Evolutionary conservation across 2,888 invertebrate genomes (phyloP).

Genomic region (Drosophila planitibia): DNA sequence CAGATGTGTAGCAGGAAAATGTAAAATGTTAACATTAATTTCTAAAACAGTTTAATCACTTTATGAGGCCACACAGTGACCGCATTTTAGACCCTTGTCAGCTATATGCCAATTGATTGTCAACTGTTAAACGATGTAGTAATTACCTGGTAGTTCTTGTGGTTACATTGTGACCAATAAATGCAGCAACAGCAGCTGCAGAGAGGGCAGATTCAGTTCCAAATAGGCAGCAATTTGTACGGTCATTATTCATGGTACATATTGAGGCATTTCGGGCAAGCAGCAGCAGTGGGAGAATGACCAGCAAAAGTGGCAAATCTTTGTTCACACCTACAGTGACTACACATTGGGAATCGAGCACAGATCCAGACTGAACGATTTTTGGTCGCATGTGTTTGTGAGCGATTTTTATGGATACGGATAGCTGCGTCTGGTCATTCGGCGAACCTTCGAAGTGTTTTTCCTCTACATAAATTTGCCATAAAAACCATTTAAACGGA

Average conservation of each 20-base stretch:
- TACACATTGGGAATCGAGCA: neutral
- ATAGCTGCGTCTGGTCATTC: constrained; percentile 74
- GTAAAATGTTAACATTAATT: constrained; percentile 7
- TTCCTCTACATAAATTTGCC: constrained; percentile 82
- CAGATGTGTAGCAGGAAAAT: constrained; percentile 1
- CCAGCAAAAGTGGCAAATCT: constrained; percentile 80
- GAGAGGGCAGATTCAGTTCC: constrained; percentile 44
- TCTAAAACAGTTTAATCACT: neutral
- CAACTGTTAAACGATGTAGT: constrained; percentile 71
- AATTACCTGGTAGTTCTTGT: constrained; percentile 71
- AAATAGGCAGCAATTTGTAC: constrained; percentile 67
- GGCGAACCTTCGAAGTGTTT: constrained; percentile 77
- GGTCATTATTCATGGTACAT: constrained; percentile 76
- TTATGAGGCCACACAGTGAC: neutral
- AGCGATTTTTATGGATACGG: constrained; percentile 76
- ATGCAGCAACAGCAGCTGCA: constrained; percentile 40
- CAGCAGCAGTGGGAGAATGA: constrained; percentile 53
- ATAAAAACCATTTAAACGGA: constrained; percentile 82
- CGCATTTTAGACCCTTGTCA: constrained; percentile 43
- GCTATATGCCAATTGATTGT: constrained; percentile 64
- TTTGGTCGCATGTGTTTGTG: constrained; percentile 67
- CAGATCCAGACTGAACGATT: constrained; percentile 27
- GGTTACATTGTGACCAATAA: constrained; percentile 44
- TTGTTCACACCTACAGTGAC: constrained; percentile 71
- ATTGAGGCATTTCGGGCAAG: constrained; percentile 58